A percentile compares a stretch with the other conserved stretches of the same genome.
These are phyloP conservation scores for Erithacus rubecula DNA, from an alignment of 2,797 vertebrate genomes.

Conservation along the genomic window DNA sequence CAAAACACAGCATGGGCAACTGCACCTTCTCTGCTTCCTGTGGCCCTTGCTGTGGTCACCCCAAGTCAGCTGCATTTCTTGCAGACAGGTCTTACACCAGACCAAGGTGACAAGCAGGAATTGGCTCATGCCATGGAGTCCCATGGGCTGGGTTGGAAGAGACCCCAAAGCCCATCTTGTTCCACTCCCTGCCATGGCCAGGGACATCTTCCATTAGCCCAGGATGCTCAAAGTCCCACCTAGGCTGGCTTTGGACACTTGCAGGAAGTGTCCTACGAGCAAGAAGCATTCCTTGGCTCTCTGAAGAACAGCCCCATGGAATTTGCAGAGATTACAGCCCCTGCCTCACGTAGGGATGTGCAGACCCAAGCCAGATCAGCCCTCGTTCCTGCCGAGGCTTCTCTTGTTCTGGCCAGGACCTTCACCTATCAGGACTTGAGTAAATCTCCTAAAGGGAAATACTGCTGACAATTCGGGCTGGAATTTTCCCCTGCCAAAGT, in stretches of 20 bases:
- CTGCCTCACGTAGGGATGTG: fast-evolving
- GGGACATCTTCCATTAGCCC: not conserved
- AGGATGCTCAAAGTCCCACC: not conserved
- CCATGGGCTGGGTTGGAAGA: not conserved
- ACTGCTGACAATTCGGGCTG: not conserved
- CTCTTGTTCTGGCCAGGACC: not conserved
- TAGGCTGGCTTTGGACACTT: not conserved
- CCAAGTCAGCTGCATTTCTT: not conserved
- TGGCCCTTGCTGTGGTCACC: not conserved
- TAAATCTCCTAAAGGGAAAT: not conserved
- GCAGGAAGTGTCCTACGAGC: not conserved
- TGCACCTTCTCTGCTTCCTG: not conserved
- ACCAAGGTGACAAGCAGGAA: not conserved
- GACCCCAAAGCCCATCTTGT: not conserved
- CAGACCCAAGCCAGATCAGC: not conserved
- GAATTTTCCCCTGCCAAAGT: not conserved
- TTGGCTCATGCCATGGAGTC: not conserved
- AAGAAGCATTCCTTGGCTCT: not conserved
- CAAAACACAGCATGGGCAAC: not conserved
- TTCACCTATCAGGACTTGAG: not conserved
- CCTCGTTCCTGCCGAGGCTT: not conserved
- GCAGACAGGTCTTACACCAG: fast-evolving
- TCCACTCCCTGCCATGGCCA: not conserved
- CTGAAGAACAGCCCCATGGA: not conserved
- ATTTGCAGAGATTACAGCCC: not conserved